Evolutionary conservation across 2,113 vertebrate genomes (phyloP).

Genomic region (Mystacornis crossleyi): DNA sequence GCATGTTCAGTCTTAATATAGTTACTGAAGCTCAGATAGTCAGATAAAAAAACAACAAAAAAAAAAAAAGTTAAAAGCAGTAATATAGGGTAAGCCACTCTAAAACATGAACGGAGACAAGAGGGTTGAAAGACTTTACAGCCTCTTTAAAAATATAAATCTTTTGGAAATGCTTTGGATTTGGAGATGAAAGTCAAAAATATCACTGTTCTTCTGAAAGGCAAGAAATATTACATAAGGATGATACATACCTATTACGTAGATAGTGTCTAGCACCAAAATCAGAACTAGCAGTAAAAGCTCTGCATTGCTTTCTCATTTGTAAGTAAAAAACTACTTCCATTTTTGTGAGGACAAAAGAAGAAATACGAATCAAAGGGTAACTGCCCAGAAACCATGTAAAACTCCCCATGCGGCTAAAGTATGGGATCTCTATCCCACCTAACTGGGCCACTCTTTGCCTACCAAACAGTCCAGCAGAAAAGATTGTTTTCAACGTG

Average conservation of each 20-base stretch:
- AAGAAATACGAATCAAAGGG: background rate
- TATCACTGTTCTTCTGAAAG: background rate
- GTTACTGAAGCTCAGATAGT: background rate
- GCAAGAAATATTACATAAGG: background rate
- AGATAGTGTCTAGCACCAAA: background rate
- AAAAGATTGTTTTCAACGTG: background rate
- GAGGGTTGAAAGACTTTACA: background rate
- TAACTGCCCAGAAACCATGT: background rate
- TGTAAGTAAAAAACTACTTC: background rate
- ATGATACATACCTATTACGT: background rate
- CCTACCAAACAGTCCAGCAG: background rate
- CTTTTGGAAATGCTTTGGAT: background rate
- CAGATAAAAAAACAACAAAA: background rate
- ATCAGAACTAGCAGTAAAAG: background rate
- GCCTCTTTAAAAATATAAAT: background rate
- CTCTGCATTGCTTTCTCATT: background rate
- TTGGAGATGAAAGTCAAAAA: background rate
- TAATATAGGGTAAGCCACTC: background rate
- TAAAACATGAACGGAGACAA: background rate
- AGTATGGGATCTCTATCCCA: accelerated
- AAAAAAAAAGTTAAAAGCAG: background rate
- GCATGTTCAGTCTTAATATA: background rate
- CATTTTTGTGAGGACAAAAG: background rate
- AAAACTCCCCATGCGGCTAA: background rate
- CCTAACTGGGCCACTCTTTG: background rate